These are phyloP conservation scores for Girardia tigrina DNA, from an alignment of 2,888 invertebrate species.

Conservation along the genomic window DNA sequence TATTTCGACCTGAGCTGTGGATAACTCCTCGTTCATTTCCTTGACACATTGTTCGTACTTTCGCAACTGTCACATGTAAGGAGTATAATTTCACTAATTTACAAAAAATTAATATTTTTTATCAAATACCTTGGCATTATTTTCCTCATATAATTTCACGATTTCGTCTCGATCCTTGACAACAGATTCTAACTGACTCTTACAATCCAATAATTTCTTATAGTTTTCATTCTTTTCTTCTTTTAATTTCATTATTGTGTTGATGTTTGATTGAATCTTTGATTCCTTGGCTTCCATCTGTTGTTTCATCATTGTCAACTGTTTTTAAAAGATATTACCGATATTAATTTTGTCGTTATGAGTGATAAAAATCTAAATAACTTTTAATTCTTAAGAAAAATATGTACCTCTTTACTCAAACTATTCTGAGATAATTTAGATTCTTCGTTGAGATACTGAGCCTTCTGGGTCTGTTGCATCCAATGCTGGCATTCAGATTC, in stretches of 20 bases:
- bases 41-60: conserved; percentile 14
- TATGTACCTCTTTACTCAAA: not conserved
- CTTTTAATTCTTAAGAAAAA: no score
- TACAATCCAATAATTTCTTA: not conserved
- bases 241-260: not conserved
- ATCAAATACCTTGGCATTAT: not conserved
- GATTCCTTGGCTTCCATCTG: not conserved
- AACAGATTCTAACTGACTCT: not conserved
- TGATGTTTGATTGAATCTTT: not conserved
- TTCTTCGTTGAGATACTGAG: conserved; percentile 3
- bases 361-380: no score
- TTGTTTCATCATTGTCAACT: not conserved
- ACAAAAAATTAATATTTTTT: not conserved
- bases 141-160: not conserved
- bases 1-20: not conserved
- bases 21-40: not conserved
- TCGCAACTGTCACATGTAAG: not conserved
- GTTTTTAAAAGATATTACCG: no score
- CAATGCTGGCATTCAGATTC: conserved; percentile 1
- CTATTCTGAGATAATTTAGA: not conserved
- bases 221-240: not conserved
- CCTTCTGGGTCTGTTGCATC: conserved; percentile 11
- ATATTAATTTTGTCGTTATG: no score
- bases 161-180: not conserved
- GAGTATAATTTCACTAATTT: not conserved